These are phyloP conservation scores for Dendrolimus pini DNA, from an alignment of 2,888 invertebrate genomes.

Conservation along the genomic window DNA sequence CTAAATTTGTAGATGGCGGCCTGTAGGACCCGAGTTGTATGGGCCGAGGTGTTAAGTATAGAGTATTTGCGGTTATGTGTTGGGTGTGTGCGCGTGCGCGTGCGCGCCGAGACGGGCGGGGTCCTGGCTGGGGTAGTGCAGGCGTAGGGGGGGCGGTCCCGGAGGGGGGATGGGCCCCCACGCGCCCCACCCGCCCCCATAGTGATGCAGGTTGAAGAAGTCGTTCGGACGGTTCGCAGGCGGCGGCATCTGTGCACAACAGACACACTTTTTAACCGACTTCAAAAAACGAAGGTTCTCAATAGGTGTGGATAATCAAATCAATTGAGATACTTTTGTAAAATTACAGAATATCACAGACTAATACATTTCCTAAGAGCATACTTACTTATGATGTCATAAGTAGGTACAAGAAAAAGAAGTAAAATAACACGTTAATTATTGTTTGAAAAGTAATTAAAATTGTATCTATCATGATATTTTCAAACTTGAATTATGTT, in stretches of 20 bases:
- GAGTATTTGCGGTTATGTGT: constrained; percentile 31
- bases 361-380: too few species aligned
- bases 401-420: too few species aligned
- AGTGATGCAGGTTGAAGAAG: constrained; percentile 78
- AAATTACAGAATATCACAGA: too few species aligned
- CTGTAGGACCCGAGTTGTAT: background rate
- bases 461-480: too few species aligned
- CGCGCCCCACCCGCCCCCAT: constrained; percentile 39
- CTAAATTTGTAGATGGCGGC: background rate
- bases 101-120: constrained; percentile 92
- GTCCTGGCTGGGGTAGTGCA: constrained; percentile 98
- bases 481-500: too few species aligned
- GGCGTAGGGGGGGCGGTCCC: constrained; percentile 75
- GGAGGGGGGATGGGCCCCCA: constrained; percentile 39
- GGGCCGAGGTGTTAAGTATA: background rate
- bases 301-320: too few species aligned
- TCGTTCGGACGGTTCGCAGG: constrained; percentile 76
- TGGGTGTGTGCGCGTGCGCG: constrained; percentile 56
- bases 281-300: too few species aligned
- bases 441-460: too few species aligned
- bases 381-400: too few species aligned
- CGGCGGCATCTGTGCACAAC: constrained; percentile 50
- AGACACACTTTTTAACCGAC: too few species aligned
- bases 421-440: too few species aligned
- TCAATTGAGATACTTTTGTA: too few species aligned